Base-by-base conservation (phyloP, 2,888 invertebrate genomes). In the Pinctada fucata region DNA sequence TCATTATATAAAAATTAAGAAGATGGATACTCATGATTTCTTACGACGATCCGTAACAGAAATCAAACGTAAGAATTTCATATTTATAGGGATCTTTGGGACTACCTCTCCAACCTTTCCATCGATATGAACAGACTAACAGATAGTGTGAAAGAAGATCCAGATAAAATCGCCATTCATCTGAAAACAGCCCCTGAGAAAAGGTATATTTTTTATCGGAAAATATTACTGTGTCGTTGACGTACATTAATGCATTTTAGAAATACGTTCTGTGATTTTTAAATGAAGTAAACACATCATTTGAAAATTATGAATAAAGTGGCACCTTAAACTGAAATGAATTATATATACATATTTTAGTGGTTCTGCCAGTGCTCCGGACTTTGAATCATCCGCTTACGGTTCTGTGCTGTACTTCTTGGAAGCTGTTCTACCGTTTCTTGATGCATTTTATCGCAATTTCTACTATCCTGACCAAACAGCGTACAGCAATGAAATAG, bases 341-440 rank as follows among this genome's bases (percentile, higher is more conserved):
- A 31, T 31, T 31, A 31, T 31, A 31, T 31, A 0, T 31, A 31
- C 31, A 31, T 31, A 49, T 49, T 66, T 6, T 81, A 89, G 90
- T 80, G 88, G 89, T 6, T 82, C 86, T 49, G 88, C 89, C 13
- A 87, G 87, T 66, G 87, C 88, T 2, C 88, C 88, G 4, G 89
- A 89, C 78, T 89, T 89, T 72, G 90, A 90, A 78, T 88, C 89
- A 0, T 89, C 90, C 0, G 89, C 91, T 13, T 90, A 91, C 75
- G 90, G 90, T 10, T 90, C 89, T 3, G 86, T 91, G 31, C 86
- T 92, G 78, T 92, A 91, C 83, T 86, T 92, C 79, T 83, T 92
- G 70, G 92, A 92, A 69, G 89, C 90, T 1, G 91, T 90, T 50
- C 81, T 92, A 76, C 92, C 92, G 0, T 90, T 92, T 78, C 84